A percentile compares a stretch with the other conserved stretches of the same genome.
Conservation (phyloP, 2,113 vertebrate species). For the Ptyas mucosa region DNA sequence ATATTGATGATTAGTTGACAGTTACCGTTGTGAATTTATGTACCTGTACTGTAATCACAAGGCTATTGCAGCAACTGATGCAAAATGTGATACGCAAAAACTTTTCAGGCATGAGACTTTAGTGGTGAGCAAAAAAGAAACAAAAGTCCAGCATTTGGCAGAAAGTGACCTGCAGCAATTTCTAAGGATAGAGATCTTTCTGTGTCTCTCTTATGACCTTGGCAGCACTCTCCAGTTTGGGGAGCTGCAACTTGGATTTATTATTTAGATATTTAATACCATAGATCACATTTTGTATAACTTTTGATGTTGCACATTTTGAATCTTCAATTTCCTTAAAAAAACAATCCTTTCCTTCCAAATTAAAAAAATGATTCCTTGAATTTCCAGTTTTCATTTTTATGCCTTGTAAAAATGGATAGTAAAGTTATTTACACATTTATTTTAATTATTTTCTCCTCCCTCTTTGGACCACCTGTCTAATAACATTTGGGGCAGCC, state of each 20-base stretch:
- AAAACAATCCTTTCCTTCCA: not conserved
- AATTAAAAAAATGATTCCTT: not conserved
- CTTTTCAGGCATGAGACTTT: not conserved
- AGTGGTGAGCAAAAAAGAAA: not conserved
- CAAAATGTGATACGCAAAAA: not conserved
- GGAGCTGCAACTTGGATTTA: not conserved
- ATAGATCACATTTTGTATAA: not conserved
- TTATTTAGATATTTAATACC: not conserved
- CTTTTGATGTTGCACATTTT: not conserved
- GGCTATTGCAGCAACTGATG: not conserved
- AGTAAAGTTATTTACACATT: not conserved
- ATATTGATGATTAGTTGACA: not conserved
- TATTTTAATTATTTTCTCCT: not conserved
- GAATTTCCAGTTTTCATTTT: not conserved
- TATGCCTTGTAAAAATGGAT: not conserved
- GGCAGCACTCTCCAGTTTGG: not conserved
- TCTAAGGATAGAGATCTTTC: not conserved
- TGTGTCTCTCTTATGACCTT: not conserved
- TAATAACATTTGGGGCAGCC: not conserved
- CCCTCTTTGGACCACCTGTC: not conserved
- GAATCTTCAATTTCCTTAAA: not conserved
- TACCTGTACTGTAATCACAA: not conserved
- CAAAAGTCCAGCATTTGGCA: not conserved
- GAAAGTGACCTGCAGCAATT: not conserved
- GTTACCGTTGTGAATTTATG: not conserved